Conservation (phyloP, 2,113 vertebrate species). For the Ceuthmochares aereus region DNA sequence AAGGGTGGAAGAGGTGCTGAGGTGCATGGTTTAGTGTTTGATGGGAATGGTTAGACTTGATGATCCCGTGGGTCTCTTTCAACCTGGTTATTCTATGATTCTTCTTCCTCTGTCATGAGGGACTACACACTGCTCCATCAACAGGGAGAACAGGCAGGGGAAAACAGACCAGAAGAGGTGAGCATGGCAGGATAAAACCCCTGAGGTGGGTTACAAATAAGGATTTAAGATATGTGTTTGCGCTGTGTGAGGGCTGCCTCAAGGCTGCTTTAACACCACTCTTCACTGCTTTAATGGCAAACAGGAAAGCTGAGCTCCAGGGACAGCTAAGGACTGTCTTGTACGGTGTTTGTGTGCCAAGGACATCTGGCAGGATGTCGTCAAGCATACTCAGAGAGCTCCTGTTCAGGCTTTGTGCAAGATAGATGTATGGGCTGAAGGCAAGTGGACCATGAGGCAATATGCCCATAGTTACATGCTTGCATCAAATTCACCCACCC, state of each 20-base stretch:
- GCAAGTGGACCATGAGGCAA: neutral
- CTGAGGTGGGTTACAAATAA: neutral
- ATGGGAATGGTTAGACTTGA: too few relatives aligned
- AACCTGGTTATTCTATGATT: too few relatives aligned
- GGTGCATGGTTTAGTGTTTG: too few relatives aligned
- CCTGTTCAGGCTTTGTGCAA: accelerated
- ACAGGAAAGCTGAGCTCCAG: neutral
- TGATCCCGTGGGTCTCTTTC: too few relatives aligned
- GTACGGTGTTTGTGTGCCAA: neutral
- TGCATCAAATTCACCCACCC: neutral
- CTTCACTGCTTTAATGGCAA: neutral
- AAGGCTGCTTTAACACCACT: neutral
- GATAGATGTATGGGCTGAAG: neutral
- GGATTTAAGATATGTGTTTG: neutral
- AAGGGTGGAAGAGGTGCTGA: too few relatives aligned
- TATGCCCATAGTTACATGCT: neutral
- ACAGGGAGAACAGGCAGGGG: neutral
- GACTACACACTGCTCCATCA: neutral
- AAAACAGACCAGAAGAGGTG: neutral
- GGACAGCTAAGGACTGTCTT: neutral
- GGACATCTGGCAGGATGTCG: neutral
- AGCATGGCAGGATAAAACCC: neutral
- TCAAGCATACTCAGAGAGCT: neutral
- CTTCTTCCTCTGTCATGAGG: neutral
- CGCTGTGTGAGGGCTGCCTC: neutral